phyloP scores from a whole-genome alignment of 2,888 invertebrate species.

The Caenorhabditis angaria region DNA sequence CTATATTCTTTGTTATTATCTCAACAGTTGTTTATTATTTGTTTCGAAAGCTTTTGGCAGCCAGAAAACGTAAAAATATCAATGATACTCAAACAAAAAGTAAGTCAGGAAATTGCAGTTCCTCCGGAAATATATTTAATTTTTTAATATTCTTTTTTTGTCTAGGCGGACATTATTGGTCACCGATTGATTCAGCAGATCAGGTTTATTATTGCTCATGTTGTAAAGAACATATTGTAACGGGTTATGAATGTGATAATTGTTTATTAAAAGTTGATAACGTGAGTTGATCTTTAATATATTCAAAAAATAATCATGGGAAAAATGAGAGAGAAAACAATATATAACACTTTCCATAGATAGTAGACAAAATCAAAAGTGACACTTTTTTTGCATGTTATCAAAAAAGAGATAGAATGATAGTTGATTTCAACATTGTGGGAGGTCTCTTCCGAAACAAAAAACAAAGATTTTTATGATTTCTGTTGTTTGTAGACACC shows the following conservation, averaged over 20 bases:
- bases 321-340: not conserved
- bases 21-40: conserved; percentile 30
- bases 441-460: too few relatives aligned
- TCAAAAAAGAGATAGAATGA: too few relatives aligned
- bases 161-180: conserved; percentile 59
- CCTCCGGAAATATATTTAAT: conserved; percentile 16
- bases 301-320: not conserved
- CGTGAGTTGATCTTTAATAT: conserved; percentile 24
- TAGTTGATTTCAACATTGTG: too few relatives aligned
- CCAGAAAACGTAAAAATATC: conserved; percentile 44
- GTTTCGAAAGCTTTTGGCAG: conserved; percentile 46
- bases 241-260: conserved; percentile 56
- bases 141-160: conserved; percentile 21
- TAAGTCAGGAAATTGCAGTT: conserved; percentile 27
- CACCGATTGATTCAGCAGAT: conserved; percentile 38
- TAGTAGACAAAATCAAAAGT: too few relatives aligned
- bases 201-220: conserved; percentile 48
- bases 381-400: too few relatives aligned
- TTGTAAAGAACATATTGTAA: conserved; percentile 45
- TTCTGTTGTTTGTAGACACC: too few relatives aligned
- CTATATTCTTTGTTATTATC: conserved; percentile 27
- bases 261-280: conserved; percentile 50
- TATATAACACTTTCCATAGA: too few relatives aligned
- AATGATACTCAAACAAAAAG: conserved; percentile 50
- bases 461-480: too few relatives aligned